Percentiles rank a stretch among this genome's conserved stretches.
These are phyloP conservation scores for Anoura caudifer DNA, from an alignment of 2,113 vertebrate genomes.

Conservation along the genomic window DNA sequence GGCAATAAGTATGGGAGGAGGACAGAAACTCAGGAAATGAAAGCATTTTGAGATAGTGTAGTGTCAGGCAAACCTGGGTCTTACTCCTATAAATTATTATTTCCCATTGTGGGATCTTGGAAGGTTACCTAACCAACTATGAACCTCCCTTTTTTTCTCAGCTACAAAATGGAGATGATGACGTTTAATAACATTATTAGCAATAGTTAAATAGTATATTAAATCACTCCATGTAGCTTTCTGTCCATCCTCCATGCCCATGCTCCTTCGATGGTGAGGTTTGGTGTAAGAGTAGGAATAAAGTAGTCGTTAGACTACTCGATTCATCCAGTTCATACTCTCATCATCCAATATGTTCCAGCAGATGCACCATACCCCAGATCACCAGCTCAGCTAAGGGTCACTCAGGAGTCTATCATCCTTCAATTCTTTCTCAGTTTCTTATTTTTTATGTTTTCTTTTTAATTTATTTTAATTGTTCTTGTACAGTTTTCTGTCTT, in stretches of 20 bases:
- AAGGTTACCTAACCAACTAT: background rate
- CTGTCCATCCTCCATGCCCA: background rate
- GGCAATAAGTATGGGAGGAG: background rate
- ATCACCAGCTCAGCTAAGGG: background rate
- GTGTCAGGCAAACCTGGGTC: background rate
- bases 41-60: background rate
- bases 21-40: background rate
- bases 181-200: background rate
- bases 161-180: background rate
- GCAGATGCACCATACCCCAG: background rate
- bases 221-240: background rate
- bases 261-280: background rate
- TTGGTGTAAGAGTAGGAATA: background rate
- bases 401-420: background rate
- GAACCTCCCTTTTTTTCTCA: background rate
- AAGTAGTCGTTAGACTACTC: no score
- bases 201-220: background rate
- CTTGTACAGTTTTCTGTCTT: no score
- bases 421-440: background rate
- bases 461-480: no score
- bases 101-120: background rate
- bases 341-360: background rate
- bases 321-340: no score
- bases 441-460: no score
- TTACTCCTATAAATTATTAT: background rate